Base-by-base conservation (phyloP, 2,888 invertebrate genomes). In the Dasysyrphus tricinctus region DNA sequence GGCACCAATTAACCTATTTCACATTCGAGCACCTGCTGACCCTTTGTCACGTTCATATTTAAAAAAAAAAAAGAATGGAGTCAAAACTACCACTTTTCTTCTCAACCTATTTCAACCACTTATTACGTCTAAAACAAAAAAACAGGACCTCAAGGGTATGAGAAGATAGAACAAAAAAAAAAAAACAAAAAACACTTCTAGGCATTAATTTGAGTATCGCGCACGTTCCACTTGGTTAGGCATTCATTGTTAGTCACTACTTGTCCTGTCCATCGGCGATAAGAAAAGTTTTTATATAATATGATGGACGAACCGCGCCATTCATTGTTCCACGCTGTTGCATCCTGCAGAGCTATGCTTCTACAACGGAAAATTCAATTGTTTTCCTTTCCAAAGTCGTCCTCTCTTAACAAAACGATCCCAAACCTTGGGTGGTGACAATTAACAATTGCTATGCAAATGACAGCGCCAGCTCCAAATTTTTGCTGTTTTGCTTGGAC, bases 361-460 rank as follows among this genome's bases (percentile, higher is more conserved):
- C 39, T 12, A 14, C 7, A 5, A 54, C 11, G 9, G 11, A 39
- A 29, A 39, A 54, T 47, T 37, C 34, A 19, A 29, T 54, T 54
- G 39, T 32, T 42, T 39, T 39, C 24, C n/a, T 12, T 19, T n/a
- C 9, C 11, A 29, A 59, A n/a, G 8, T 49, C 37, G 8, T 49
- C 37, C 29, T 54, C 37, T 16, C 16, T 34, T n/a, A 44, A 61
- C 19, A 61, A 70, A 44, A 70, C 59, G 49, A 69, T 44, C 29
- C 44, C 34, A 59, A 75, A 67, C 65, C 44, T 59, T 44, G 56
- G 74, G 81, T 79, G 74, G 81, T 79, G 82, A 63, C 79, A 84
- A 88, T 88, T 79, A 72, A 90, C 89, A 90, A 90, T 90, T 89
- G 90, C 90, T 90, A 91, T 92, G 92, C 91, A 92, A 91, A 91